These are phyloP conservation scores for Anguilla marmorata DNA, from an alignment of 2,797 vertebrate genomes.

Conservation along the genomic window DNA sequence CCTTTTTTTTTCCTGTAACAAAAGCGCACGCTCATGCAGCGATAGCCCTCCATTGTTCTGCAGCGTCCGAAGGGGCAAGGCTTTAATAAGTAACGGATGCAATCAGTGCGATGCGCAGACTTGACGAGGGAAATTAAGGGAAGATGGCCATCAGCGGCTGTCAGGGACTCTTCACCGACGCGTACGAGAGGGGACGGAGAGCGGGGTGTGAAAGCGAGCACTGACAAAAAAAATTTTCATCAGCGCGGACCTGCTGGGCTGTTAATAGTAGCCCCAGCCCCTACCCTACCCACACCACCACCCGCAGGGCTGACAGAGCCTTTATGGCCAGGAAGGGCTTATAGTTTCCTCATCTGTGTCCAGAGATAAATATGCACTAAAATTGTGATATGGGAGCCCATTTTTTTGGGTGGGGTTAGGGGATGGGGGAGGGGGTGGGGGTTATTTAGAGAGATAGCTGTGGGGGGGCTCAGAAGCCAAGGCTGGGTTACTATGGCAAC, in stretches of 20 bases:
- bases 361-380: background rate
- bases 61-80: background rate
- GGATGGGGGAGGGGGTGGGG: background rate
- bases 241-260: background rate
- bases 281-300: background rate
- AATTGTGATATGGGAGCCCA: background rate
- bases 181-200: background rate
- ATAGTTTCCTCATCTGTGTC: background rate
- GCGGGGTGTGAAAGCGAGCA: background rate
- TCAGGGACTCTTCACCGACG: background rate
- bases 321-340: background rate
- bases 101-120: background rate
- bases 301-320: background rate
- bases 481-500: background rate
- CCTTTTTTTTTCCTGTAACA: background rate
- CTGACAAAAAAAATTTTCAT: background rate
- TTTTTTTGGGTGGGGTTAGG: background rate
- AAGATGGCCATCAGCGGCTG: background rate
- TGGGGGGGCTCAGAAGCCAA: background rate
- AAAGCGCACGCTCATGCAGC: background rate
- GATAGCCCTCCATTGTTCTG: background rate
- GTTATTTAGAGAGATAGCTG: background rate
- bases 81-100: slow-evolving; percentile 8
- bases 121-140: background rate
- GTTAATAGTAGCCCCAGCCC: background rate